Conservation (phyloP, 2,888 invertebrate species). For the Mystacides longicornis region DNA sequence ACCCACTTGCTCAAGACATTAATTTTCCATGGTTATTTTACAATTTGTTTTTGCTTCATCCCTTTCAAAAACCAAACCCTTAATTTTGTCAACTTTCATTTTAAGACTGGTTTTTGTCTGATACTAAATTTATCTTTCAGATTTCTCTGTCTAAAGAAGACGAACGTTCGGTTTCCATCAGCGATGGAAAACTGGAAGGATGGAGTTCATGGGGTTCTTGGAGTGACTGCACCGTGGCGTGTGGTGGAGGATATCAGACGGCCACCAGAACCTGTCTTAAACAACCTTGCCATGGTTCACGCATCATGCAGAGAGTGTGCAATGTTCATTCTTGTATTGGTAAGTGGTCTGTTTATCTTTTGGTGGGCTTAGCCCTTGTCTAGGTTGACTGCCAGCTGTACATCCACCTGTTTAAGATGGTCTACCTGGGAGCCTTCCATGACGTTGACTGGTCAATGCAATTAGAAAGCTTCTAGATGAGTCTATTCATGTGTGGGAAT, state of each 20-base stretch:
- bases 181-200: slow-evolving; percentile 1
- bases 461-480: too few relatives aligned
- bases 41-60: too few relatives aligned
- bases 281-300: slow-evolving; percentile 47
- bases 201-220: slow-evolving; percentile 28
- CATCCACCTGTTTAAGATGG: too few relatives aligned
- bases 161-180: slow-evolving; percentile 59
- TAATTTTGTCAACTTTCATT: too few relatives aligned
- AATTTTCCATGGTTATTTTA: too few relatives aligned
- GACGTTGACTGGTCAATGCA: too few relatives aligned
- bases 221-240: slow-evolving; percentile 20
- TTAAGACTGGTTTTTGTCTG: too few relatives aligned
- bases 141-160: slow-evolving; percentile 70
- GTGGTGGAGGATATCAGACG: slow-evolving; percentile 51
- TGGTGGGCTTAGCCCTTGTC: background rate
- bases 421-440: too few relatives aligned
- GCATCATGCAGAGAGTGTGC: slow-evolving; percentile 60
- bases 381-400: background rate
- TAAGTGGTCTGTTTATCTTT: slow-evolving; percentile 27
- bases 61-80: too few relatives aligned
- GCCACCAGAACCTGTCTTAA: slow-evolving; percentile 51
- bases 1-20: too few relatives aligned
- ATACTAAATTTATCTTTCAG: too few relatives aligned
- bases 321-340: slow-evolving; percentile 66
- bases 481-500: too few relatives aligned